phyloP scores from a whole-genome alignment of 64 coral and sea anemone species.

The Montipora foliosa region DNA sequence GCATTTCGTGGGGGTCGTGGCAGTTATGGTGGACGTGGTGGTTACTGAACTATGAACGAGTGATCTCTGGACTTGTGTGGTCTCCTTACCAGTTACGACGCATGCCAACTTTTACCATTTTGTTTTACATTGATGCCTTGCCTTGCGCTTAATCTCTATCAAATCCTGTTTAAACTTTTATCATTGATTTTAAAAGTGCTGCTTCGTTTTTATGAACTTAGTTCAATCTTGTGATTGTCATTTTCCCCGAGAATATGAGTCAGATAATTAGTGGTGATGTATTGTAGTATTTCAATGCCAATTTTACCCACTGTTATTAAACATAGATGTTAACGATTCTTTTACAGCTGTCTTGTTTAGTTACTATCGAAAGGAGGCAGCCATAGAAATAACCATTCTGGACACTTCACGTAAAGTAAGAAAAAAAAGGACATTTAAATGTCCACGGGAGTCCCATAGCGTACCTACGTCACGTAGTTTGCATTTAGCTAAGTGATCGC shows the following conservation, averaged over 20 bases:
- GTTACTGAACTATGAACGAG: background rate
- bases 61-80: background rate
- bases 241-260: background rate
- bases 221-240: background rate
- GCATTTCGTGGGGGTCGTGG: conserved; percentile 19
- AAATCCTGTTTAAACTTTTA: background rate
- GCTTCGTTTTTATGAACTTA: background rate
- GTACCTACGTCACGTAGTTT: too few relatives aligned
- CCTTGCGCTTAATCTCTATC: background rate
- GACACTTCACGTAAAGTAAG: too few relatives aligned
- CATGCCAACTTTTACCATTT: background rate
- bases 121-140: background rate
- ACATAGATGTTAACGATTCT: background rate
- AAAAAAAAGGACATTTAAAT: too few relatives aligned
- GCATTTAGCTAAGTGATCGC: too few relatives aligned
- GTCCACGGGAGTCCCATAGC: too few relatives aligned
- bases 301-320: background rate
- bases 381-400: too few relatives aligned
- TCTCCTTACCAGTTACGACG: background rate
- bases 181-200: background rate
- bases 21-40: background rate
- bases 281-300: background rate
- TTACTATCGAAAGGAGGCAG: background rate
- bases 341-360: background rate
- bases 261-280: background rate